Percentiles rank a stretch among this genome's conserved stretches.
Conservation (phyloP, 1,140 invertebrate species). For the Sipha flava region DNA sequence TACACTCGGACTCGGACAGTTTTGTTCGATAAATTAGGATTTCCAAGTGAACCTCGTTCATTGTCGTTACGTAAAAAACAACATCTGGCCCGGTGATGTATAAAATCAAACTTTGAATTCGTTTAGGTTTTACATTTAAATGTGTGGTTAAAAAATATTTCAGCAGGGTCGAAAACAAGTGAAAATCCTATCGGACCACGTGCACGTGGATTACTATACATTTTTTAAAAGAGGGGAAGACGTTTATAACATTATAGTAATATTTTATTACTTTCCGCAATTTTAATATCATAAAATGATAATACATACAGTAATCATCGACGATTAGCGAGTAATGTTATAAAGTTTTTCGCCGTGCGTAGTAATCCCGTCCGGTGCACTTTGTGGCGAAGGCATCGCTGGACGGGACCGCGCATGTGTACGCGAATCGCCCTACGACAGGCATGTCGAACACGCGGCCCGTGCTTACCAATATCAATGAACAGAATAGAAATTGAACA, state of each 20-base stretch:
- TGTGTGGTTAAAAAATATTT: not conserved
- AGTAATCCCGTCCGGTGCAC: too few species aligned
- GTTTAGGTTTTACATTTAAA: not conserved
- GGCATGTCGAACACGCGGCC: too few species aligned
- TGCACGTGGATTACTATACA: not conserved
- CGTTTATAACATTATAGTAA: not conserved
- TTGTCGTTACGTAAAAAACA: not conserved
- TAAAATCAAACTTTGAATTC: not conserved
- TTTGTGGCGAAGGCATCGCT: too few species aligned
- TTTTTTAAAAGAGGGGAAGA: not conserved
- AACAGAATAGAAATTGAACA: too few species aligned
- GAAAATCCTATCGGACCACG: not conserved
- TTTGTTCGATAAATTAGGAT: constrained; percentile 17
- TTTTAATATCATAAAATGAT: too few species aligned
- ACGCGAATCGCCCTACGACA: too few species aligned
- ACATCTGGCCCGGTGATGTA: constrained; percentile 6
- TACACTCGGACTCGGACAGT: not conserved
- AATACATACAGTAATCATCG: too few species aligned
- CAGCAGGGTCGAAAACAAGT: not conserved
- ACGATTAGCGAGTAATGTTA: too few species aligned
- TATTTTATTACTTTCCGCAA: not conserved
- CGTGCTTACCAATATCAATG: too few species aligned
- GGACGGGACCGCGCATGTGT: too few species aligned
- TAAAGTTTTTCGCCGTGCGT: too few species aligned
- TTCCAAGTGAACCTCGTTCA: not conserved